These are phyloP conservation scores for Andricus grossulariae DNA, from an alignment of 1,140 invertebrate species.

Conservation along the genomic window DNA sequence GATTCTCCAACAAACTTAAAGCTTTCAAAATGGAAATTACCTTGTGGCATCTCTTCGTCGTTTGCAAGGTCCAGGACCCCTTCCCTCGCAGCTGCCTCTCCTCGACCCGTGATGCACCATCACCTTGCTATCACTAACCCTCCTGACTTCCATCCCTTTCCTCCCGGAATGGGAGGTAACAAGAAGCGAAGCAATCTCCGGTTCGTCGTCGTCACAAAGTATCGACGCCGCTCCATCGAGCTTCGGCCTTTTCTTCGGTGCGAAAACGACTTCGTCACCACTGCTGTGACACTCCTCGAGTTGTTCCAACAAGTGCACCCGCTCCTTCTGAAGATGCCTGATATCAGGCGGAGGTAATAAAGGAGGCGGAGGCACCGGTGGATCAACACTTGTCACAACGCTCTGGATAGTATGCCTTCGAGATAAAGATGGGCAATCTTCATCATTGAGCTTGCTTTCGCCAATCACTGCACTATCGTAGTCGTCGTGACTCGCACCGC, in stretches of 20 bases:
- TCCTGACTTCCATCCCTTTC: slow-evolving; percentile 77
- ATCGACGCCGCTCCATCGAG: slow-evolving; percentile 75
- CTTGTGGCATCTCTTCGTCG: slow-evolving; percentile 67
- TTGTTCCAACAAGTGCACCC: slow-evolving; percentile 82
- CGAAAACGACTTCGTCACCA: slow-evolving; percentile 81
- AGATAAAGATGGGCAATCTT: slow-evolving; percentile 62
- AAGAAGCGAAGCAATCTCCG: slow-evolving; percentile 73
- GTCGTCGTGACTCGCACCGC: slow-evolving; percentile 80
- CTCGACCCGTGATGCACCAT: slow-evolving; percentile 73
- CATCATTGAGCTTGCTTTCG: slow-evolving; percentile 67
- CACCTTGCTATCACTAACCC: slow-evolving; percentile 75
- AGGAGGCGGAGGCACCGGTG: slow-evolving; percentile 63
- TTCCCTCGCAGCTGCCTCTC: slow-evolving; percentile 74
- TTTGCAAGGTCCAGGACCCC: slow-evolving; percentile 72
- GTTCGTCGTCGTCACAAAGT: slow-evolving; percentile 73
- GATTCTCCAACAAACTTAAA: too few species aligned
- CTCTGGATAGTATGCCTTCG: slow-evolving; percentile 67
- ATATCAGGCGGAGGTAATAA: slow-evolving; percentile 78
- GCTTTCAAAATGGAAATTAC: slow-evolving; percentile 52
- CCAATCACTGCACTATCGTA: slow-evolving; percentile 66
- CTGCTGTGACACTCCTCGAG: slow-evolving; percentile 84
- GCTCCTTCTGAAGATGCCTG: slow-evolving; percentile 82
- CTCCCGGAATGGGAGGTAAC: slow-evolving; percentile 72
- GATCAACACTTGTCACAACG: slow-evolving; percentile 65
- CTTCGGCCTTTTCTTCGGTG: slow-evolving; percentile 81